Percentiles rank a stretch among this genome's conserved stretches.
Evolutionary conservation across 2,888 invertebrate genomes (phyloP).

Genomic region (Glaucopsyche alexis): DNA sequence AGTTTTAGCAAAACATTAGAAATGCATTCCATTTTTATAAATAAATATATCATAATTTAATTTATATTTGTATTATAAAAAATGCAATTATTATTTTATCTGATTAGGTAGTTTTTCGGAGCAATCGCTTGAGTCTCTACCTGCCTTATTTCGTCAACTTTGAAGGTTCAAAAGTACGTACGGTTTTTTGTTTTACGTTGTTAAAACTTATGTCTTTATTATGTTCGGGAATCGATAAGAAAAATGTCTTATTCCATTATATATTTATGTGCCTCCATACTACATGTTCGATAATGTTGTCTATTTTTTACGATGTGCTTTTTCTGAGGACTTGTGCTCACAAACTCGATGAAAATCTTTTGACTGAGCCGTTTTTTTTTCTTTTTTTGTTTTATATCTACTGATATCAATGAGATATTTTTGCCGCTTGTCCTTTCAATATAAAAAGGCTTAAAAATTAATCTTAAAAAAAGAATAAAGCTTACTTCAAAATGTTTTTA

Average conservation of each 20-base stretch:
- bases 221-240: conserved; percentile 5
- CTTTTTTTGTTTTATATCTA: background rate
- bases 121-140: too few species aligned
- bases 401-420: background rate
- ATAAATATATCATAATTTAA: too few species aligned
- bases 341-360: background rate
- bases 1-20: too few species aligned
- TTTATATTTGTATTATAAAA: too few species aligned
- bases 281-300: conserved; percentile 1
- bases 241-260: conserved; percentile 24
- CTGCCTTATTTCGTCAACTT: background rate
- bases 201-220: conserved; percentile 25
- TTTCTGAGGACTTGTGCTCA: background rate
- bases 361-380: background rate
- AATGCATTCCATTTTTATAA: too few species aligned
- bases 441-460: background rate
- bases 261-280: conserved; percentile 20
- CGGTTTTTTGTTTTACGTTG: conserved; percentile 4
- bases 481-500: too few species aligned
- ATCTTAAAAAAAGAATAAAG: too few species aligned
- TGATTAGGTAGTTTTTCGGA: too few species aligned
- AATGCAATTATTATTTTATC: too few species aligned
- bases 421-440: background rate
- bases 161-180: background rate
- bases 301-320: conserved; percentile 21